Base-by-base conservation (phyloP, 1,140 invertebrate species). In the Chionoecetes opilio region DNA sequence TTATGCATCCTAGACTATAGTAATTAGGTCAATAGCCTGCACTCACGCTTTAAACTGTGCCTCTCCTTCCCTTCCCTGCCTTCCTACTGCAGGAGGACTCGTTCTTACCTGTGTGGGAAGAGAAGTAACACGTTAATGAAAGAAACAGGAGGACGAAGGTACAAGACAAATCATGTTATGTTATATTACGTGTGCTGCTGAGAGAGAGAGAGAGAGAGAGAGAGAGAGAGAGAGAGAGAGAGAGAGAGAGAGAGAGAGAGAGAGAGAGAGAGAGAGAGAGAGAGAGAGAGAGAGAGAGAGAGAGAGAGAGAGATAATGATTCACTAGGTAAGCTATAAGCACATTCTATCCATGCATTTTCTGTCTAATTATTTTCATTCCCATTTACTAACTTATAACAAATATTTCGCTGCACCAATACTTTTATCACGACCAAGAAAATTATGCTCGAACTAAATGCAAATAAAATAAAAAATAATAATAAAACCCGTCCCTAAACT, bases 221-320 rank as follows among this genome's bases (percentile, higher is more conserved):
- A 75, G 63, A 75, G 63, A 75, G 63, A 75, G 63, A 75, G 63
- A 75, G 63, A 75, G 63, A 75, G 63, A 75, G 63, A 75, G 63
- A 75, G 63, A 75, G 63, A 75, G 86, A 87, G 86, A 87, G 86
- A 87, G 86, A 75, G 86, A 87, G 86, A 87, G 86, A 87, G 86
- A 87, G 86, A 35, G 32, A 35, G 86, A 87, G 86, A 87, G 86
- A 75, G 34, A 88, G 34, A 88, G 34, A 37, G 86, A 88, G 86
- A 88, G 86, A 88, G 86, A 88, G 87, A 89, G 87, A 89, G 87
- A 88, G 87, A 89, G 87, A 89, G 37, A 41, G 87, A 89, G 87
- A 89, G 87, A 89, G 87, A 89, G 87, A 89, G 87, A 89, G 35
- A 88, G 35, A 89, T n/a, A 11, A 53, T 3, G 21, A 53, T 14